Base-by-base conservation (phyloP, 2,888 invertebrate species). In the Zaprionus bogoriensis region DNA sequence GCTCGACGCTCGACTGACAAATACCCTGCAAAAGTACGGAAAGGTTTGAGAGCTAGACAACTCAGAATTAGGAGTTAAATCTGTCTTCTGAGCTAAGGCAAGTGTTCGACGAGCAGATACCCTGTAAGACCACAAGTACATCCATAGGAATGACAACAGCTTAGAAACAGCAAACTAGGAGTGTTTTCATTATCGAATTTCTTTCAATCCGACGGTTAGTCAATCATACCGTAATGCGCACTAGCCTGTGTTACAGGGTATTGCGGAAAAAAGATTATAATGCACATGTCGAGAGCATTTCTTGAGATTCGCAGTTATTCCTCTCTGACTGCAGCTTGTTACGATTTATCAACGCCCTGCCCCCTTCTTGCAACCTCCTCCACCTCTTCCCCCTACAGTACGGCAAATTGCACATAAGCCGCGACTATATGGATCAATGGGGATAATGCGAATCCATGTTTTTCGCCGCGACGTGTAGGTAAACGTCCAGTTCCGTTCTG, bases 291-390 rank as follows among this genome's bases (percentile, higher is more conserved):
- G 63, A 55, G 68, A 59, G 74, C 23, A 41, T 63, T 73, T 67
- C 85, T 77, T 60, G 67, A 68, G 79, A 73, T 67, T 72, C 63
- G 19, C 47, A 42, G 55, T 64, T 30, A 58, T 59, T 55, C 55
- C 58, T 28, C 55, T 55, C 54, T 45, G 12, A 60, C 74, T 79
- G 82, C 82, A 82, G 59, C 65, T 67, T 55, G 57, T 55, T 57
- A 67, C 78, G 73, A 85, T 81, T 85, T 81, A 82, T 81, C 80
- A 85, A 82, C 58, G 84, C 78, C 75, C 72, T 51, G 62, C 14
- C 12, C 5, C 14, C 14, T 12, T 12, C 4, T 4, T 14, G n/a
- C n/a, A n/a, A n/a, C n/a, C 32, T 14, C 14, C 12, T 2, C 5
- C n/a, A n/a, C 5, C 7, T 14, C 32, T 7, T 6, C 6, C 30